Evolutionary conservation across 2,113 vertebrate genomes (phyloP).

Genomic region (Fulica atra): DNA sequence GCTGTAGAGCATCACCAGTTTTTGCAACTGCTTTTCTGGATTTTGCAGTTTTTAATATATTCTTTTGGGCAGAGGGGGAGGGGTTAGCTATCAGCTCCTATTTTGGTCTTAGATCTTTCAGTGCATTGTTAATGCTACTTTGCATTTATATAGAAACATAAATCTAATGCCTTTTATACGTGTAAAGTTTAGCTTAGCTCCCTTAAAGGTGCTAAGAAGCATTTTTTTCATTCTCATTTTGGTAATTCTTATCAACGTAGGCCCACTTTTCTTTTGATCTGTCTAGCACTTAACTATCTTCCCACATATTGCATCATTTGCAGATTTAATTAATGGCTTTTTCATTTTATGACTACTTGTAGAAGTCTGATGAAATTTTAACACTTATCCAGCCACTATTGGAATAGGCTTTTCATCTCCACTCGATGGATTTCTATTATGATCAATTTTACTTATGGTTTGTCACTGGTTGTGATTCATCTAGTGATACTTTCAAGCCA

Average conservation of each 20-base stretch:
- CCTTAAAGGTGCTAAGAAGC: neutral
- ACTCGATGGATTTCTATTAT: neutral
- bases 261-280: neutral
- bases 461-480: neutral
- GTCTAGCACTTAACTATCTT: neutral
- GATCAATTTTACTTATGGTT: neutral
- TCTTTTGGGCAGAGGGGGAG: neutral
- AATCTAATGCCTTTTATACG: neutral
- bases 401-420: neutral
- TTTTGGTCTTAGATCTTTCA: neutral
- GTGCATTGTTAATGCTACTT: neutral
- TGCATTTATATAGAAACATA: conserved; percentile 9
- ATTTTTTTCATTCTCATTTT: neutral
- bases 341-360: neutral
- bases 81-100: neutral
- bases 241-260: neutral
- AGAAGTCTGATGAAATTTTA: neutral
- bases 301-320: conserved; percentile 1
- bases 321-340: conserved; percentile 43
- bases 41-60: neutral
- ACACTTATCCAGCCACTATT: neutral
- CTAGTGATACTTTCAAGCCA: neutral
- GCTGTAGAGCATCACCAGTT: neutral
- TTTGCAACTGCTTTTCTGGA: neutral
- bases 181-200: neutral